Evolutionary conservation across 2,113 vertebrate species (phyloP).

Genomic region (Gnathonemus longibarbis): DNA sequence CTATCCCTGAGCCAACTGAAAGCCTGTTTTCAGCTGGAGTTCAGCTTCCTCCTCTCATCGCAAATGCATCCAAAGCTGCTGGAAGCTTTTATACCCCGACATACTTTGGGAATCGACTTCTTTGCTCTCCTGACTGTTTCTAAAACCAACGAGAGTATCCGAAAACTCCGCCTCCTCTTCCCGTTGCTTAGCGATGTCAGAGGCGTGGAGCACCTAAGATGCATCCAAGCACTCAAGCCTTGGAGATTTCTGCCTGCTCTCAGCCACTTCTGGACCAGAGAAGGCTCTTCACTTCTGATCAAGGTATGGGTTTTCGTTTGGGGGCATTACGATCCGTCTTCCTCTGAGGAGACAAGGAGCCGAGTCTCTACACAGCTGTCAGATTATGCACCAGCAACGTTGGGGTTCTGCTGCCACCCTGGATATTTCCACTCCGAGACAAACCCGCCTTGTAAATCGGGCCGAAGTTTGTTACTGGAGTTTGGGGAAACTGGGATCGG

Average conservation of each 20-base stretch:
- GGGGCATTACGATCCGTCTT: not conserved
- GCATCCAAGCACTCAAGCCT: not conserved
- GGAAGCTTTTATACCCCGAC: not conserved
- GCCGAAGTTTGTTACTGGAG: not conserved
- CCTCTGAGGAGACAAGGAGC: not conserved
- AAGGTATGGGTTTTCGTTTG: not conserved
- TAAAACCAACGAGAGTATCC: not conserved
- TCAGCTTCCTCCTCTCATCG: not conserved
- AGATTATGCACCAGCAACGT: not conserved
- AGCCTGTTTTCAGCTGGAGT: not conserved
- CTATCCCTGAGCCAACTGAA: not conserved
- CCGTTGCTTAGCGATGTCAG: not conserved
- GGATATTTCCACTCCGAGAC: not conserved
- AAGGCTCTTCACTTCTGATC: not conserved
- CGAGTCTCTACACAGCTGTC: not conserved
- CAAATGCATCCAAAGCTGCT: not conserved
- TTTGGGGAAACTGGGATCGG: not conserved
- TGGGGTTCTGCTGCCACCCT: not conserved
- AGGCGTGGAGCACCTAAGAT: not conserved
- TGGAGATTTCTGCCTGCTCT: not conserved
- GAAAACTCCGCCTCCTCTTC: not conserved
- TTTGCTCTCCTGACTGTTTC: not conserved
- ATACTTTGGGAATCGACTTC: not conserved
- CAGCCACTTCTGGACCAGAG: not conserved
- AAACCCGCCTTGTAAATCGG: not conserved